A percentile compares a stretch with the other conserved stretches of the same genome.
phyloP scores from a whole-genome alignment of 1,140 invertebrate genomes.

The Drosophila novamexicana region DNA sequence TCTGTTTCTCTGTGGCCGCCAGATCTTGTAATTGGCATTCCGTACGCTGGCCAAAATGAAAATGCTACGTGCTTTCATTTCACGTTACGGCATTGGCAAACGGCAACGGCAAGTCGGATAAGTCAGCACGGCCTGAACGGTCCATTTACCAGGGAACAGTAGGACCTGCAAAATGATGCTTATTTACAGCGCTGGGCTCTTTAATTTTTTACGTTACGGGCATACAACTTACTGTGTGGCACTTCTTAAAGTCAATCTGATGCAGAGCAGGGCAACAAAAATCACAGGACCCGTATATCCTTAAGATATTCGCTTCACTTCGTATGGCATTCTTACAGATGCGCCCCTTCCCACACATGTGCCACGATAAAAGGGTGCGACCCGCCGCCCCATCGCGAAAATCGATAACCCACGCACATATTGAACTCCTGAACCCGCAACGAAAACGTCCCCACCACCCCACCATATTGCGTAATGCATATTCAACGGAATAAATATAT shows the following conservation, averaged over 20 bases:
- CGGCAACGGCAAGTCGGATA: constrained; percentile 42
- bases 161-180: constrained; percentile 48
- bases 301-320: constrained; percentile 27
- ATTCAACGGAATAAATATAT: constrained; percentile 56
- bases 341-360: neutral
- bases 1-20: constrained; percentile 39
- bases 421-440: constrained; percentile 40
- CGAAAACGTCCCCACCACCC: constrained; percentile 28
- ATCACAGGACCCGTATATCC: constrained; percentile 47
- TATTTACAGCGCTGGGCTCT: constrained; percentile 65
- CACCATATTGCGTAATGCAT: constrained; percentile 57
- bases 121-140: constrained; percentile 61
- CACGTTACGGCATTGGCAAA: constrained; percentile 55
- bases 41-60: constrained; percentile 80
- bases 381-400: constrained; percentile 30
- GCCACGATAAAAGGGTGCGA: constrained; percentile 48
- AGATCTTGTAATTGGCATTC: constrained; percentile 80
- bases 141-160: constrained; percentile 63
- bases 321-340: constrained; percentile 25
- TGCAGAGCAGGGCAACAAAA: neutral
- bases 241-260: constrained; percentile 64
- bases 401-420: constrained; percentile 52
- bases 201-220: constrained; percentile 74
- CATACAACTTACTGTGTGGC: constrained; percentile 22
- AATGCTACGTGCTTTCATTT: constrained; percentile 82